Base-by-base conservation (phyloP, 2,113 vertebrate species). In the Melozone crissalis region DNA sequence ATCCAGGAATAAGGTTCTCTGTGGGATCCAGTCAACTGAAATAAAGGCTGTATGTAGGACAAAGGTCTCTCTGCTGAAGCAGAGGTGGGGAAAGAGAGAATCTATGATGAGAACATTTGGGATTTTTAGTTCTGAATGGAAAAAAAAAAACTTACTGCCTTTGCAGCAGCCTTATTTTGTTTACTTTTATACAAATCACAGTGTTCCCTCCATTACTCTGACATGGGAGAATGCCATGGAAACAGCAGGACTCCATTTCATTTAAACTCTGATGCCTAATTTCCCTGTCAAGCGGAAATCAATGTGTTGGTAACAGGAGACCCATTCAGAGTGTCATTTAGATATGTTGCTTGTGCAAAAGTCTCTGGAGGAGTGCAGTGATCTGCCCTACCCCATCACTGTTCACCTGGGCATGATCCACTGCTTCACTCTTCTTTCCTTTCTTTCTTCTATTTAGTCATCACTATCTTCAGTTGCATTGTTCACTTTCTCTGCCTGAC, bases 211-310 rank as follows among this genome's bases (percentile, higher is more conserved):
- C 57, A 49, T 90, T 95, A 88, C 89, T 95, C 68, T 89, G 88
- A 93, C 63, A 88, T 58, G 22, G 68, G 33, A 72, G 52, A 95
- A 94, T 95, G 85, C 96, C 89, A 92, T 95, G 93, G 94, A 90
- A 97, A 97, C 95, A 71, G 89, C 74, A 95, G 72, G 66, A 93
- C 62, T 91, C 72, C 31, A 17, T 91, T 97, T 94, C 55, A 90
- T 80, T 94, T 89, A 93, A 93, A 84, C 74, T 87, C 74, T 68
- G 74, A 67, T 78, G 35, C 76, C 66, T 46, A 69, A 87, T 95
- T 95, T 97, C 77, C 62, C 81, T 85, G 93, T 95, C 94, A 93
- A 95, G 83, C 0, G 0, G 71, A 97, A 97, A 97, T 96, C 91
- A 85, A 74, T 91, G 83, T 57, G 88, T 49, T 85, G 80, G 85